Evolutionary conservation across 2,113 vertebrate species (phyloP).

Genomic region (Hoplias malabaricus): DNA sequence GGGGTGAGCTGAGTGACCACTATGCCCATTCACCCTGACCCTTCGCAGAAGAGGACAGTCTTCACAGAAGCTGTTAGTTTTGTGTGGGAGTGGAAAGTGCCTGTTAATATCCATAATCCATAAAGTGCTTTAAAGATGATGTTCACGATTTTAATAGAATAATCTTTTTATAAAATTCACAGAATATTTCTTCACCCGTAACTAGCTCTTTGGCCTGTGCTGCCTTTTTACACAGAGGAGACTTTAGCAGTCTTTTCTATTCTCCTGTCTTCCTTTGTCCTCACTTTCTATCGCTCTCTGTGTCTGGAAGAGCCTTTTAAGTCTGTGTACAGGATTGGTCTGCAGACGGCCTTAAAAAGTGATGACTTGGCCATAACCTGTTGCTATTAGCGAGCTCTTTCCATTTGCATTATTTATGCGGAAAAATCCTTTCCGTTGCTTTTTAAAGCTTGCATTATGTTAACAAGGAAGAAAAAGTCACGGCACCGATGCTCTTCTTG

Average conservation of each 20-base stretch:
- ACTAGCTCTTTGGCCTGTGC: constrained; percentile 56
- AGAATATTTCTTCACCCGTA: too few relatives aligned
- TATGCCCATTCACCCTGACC: neutral
- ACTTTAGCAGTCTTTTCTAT: neutral
- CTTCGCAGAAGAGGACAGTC: too few relatives aligned
- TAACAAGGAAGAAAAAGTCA: constrained; percentile 59
- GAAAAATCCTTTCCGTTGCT: constrained; percentile 65
- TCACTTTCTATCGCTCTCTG: constrained; percentile 58
- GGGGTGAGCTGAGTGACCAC: neutral
- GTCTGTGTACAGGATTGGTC: constrained; percentile 46
- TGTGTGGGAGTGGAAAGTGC: too few relatives aligned
- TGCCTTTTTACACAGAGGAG: constrained; percentile 30
- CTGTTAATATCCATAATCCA: too few relatives aligned
- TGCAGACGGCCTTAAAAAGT: constrained; percentile 46
- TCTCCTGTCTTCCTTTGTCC: constrained; percentile 48
- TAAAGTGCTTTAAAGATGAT: too few relatives aligned
- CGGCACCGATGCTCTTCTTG: constrained; percentile 45
- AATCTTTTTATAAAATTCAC: too few relatives aligned
- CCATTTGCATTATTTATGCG: constrained; percentile 72
- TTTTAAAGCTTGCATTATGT: constrained; percentile 68
- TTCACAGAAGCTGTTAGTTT: too few relatives aligned
- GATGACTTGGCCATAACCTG: constrained; percentile 55
- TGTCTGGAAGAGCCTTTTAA: constrained; percentile 66
- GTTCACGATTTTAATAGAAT: too few relatives aligned
- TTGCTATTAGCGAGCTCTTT: constrained; percentile 50